These are phyloP conservation scores for Drosophila tani DNA, from an alignment of 1,140 invertebrate genomes.

Conservation along the genomic window DNA sequence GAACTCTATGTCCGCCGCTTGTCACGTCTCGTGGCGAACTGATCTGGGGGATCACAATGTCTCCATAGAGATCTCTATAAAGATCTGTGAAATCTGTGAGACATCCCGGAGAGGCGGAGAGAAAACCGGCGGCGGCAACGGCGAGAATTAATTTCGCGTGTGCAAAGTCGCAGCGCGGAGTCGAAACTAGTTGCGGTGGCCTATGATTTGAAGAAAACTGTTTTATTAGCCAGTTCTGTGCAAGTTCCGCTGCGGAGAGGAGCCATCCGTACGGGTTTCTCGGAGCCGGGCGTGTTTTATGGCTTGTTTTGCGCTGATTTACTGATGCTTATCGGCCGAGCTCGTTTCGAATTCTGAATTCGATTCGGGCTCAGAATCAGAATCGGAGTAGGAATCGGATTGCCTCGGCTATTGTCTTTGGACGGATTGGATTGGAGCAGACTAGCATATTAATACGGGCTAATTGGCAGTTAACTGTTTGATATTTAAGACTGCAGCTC, in stretches of 20 bases:
- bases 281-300: constrained; percentile 69
- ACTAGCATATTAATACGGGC: constrained; percentile 68
- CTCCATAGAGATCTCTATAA: constrained; percentile 6
- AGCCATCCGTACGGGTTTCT: constrained; percentile 56
- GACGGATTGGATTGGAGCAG: constrained; percentile 27
- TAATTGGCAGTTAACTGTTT: constrained; percentile 73
- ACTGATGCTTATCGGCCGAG: constrained; percentile 70
- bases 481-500: constrained; percentile 68
- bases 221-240: constrained; percentile 57
- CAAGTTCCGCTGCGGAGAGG: constrained; percentile 38
- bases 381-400: constrained; percentile 7
- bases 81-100: constrained; percentile 15
- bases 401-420: constrained; percentile 32
- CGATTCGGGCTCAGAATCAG: constrained; percentile 15
- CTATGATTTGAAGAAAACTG: constrained; percentile 52
- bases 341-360: constrained; percentile 67
- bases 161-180: constrained; percentile 35
- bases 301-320: constrained; percentile 72
- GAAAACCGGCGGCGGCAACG: constrained; percentile 51
- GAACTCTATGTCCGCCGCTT: constrained; percentile 46
- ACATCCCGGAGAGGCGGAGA: constrained; percentile 47
- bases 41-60: constrained; percentile 25
- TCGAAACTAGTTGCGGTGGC: constrained; percentile 53
- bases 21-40: constrained; percentile 63
- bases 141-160: constrained; percentile 59